Conservation (phyloP, 2,113 vertebrate species). For the Spilogale gracilis region DNA sequence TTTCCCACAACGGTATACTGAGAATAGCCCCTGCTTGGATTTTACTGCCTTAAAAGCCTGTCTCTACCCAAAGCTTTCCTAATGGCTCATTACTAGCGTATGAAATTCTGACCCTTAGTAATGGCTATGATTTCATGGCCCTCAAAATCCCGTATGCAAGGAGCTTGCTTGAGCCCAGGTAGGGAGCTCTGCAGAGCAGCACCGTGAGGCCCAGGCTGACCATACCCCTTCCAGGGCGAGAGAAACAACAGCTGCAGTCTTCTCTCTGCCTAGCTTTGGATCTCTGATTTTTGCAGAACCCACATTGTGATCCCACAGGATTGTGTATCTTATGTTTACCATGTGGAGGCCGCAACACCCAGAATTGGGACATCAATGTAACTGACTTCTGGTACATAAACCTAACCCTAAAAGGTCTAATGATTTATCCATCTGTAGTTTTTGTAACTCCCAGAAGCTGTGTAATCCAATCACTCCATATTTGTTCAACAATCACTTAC, state of each 20-base stretch:
- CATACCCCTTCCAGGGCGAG: neutral
- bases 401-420: neutral
- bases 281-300: conserved; percentile 12
- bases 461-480: neutral
- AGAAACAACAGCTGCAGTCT: neutral
- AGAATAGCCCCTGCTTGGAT: conserved; percentile 37
- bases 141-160: neutral
- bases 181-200: neutral
- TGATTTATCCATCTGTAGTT: conserved; percentile 10
- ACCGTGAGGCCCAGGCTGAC: neutral
- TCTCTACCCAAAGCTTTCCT: conserved; percentile 51
- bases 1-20: conserved; percentile 64
- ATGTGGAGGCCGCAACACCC: neutral
- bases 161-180: neutral
- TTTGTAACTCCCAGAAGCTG: conserved; percentile 1
- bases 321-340: neutral
- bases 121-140: conserved; percentile 56
- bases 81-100: conserved; percentile 57
- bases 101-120: conserved; percentile 68
- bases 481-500: conserved; percentile 32
- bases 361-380: neutral
- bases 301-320: neutral
- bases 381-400: neutral
- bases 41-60: conserved; percentile 65
- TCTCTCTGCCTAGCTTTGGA: neutral